A percentile compares a stretch with the other conserved stretches of the same genome.
These are phyloP conservation scores for Rhaphigaster nebulosa DNA, from an alignment of 2,888 invertebrate genomes.

Conservation along the genomic window DNA sequence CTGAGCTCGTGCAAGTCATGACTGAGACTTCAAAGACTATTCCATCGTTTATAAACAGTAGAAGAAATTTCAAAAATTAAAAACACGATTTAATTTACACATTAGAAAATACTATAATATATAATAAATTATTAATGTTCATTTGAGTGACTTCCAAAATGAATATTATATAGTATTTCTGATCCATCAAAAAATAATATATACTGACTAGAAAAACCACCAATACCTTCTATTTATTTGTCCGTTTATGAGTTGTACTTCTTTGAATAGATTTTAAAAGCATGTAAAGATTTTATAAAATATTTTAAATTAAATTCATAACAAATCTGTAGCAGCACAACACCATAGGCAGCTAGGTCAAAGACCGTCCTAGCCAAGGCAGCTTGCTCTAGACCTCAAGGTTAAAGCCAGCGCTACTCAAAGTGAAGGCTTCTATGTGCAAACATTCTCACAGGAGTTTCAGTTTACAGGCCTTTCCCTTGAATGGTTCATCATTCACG, in stretches of 20 bases:
- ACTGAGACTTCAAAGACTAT: not conserved
- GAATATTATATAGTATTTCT: too few species aligned
- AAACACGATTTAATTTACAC: not conserved
- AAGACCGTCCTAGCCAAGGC: slow-evolving; percentile 48
- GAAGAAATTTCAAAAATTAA: not conserved
- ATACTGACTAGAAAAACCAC: too few species aligned
- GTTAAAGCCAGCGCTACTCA: not conserved
- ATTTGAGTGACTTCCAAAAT: too few species aligned
- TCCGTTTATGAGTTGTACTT: too few species aligned
- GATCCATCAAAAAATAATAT: too few species aligned
- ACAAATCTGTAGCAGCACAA: not conserved
- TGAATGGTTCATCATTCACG: not conserved
- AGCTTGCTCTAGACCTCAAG: not conserved
- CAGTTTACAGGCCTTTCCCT: not conserved
- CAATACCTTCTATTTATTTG: too few species aligned
- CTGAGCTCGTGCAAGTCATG: not conserved
- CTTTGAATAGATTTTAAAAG: too few species aligned
- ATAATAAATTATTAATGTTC: too few species aligned
- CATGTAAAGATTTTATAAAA: too few species aligned
- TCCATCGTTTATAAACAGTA: not conserved
- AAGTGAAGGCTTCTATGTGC: not conserved
- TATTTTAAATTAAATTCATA: not conserved
- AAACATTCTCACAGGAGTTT: not conserved
- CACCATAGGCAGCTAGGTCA: not conserved
- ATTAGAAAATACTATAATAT: too few species aligned